Evolutionary conservation across 2,888 invertebrate genomes (phyloP).

Genomic region (Tetranychus truncatus): DNA sequence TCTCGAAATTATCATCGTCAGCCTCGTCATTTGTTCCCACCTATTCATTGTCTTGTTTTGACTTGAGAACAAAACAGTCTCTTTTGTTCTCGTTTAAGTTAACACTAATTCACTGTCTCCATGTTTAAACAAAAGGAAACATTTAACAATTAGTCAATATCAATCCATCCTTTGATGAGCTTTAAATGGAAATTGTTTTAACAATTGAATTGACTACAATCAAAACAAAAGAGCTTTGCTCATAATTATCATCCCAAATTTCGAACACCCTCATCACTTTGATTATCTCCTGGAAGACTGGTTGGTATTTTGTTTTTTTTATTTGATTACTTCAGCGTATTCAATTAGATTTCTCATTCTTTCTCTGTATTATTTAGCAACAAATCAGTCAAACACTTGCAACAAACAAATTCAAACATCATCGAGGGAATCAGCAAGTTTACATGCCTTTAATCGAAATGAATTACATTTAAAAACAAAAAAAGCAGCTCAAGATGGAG

Average conservation of each 20-base stretch:
- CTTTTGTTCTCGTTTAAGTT: background rate
- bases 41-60: background rate
- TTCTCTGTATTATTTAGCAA: background rate
- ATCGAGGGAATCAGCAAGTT: background rate
- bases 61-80: background rate
- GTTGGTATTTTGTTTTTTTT: background rate
- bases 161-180: background rate
- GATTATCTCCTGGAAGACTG: too few species aligned
- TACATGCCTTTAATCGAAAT: too few species aligned
- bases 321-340: background rate
- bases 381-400: background rate
- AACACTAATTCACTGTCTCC: background rate
- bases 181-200: background rate
- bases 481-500: too few species aligned
- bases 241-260: background rate
- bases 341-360: background rate
- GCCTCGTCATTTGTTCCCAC: too few species aligned
- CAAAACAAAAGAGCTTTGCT: background rate
- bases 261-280: background rate
- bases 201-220: background rate
- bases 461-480: too few species aligned
- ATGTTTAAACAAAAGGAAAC: background rate
- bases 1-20: too few species aligned
- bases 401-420: background rate
- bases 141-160: conserved; percentile 1